A percentile compares a stretch with the other conserved stretches of the same genome.
Conservation (phyloP, 2,113 vertebrate genomes). For the Microtus pennsylvanicus region DNA sequence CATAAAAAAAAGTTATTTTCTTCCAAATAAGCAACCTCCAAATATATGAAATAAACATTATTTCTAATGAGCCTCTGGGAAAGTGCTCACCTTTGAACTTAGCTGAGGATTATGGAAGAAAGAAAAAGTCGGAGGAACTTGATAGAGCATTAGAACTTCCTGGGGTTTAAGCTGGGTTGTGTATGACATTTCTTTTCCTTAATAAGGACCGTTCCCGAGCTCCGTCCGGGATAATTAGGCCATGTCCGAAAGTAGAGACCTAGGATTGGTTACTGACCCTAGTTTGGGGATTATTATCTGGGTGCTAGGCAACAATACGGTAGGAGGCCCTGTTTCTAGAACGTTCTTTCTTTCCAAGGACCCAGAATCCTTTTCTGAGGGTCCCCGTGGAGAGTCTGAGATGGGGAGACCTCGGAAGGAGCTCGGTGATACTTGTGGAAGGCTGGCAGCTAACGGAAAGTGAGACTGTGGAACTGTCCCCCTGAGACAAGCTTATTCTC, state of each 20-base stretch:
- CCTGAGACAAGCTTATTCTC: neutral
- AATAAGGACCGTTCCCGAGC: constrained; percentile 69
- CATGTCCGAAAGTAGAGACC: constrained; percentile 49
- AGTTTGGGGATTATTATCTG: constrained; percentile 23
- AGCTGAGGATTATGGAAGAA: constrained; percentile 78
- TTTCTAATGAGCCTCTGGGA: constrained; percentile 86
- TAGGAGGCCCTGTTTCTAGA: constrained; percentile 24
- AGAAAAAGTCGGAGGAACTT: constrained; percentile 82
- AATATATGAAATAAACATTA: constrained; percentile 81
- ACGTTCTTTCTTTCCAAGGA: constrained; percentile 10
- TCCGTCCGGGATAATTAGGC: constrained; percentile 49
- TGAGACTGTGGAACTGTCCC: neutral
- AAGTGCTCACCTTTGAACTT: constrained; percentile 87
- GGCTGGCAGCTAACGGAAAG: neutral
- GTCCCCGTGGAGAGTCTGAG: neutral
- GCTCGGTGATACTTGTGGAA: neutral
- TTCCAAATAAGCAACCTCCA: constrained; percentile 74
- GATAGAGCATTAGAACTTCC: constrained; percentile 84
- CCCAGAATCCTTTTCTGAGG: neutral
- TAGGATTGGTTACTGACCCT: constrained; percentile 19
- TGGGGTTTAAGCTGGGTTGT: constrained; percentile 70
- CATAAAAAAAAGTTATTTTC: constrained; percentile 66
- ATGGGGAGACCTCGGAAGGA: neutral
- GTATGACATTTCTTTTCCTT: constrained; percentile 74
- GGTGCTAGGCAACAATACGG: constrained; percentile 35